Evolutionary conservation across 2,113 vertebrate genomes (phyloP).

Genomic region (Blennius ocellaris): DNA sequence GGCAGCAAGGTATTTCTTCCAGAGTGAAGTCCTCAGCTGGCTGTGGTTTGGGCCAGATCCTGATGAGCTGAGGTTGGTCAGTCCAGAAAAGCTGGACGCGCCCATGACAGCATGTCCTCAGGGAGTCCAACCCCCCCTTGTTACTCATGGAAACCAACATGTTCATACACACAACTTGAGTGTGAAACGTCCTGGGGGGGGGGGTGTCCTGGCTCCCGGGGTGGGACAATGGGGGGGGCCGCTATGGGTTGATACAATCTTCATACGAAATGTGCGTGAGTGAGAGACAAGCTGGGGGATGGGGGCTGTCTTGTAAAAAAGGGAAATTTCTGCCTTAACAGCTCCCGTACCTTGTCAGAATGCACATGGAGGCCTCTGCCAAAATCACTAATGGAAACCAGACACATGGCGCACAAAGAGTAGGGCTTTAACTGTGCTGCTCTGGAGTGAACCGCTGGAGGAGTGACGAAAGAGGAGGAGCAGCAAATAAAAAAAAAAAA

Average conservation of each 20-base stretch:
- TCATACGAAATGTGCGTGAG: slow-evolving; percentile 30
- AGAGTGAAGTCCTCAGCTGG: slow-evolving; percentile 43
- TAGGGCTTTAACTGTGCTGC: slow-evolving; percentile 50
- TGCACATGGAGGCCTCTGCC: slow-evolving; percentile 57
- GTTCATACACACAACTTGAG: slow-evolving; percentile 51
- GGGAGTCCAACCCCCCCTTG: slow-evolving; percentile 39
- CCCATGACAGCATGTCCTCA: slow-evolving; percentile 57
- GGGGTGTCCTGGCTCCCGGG: slow-evolving; percentile 42
- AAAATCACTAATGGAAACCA: slow-evolving; percentile 80
- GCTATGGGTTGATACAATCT: slow-evolving; percentile 23
- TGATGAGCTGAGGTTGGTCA: slow-evolving; percentile 56
- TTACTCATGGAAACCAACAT: slow-evolving; percentile 73
- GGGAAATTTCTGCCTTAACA: slow-evolving; percentile 67
- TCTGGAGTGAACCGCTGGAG: slow-evolving; percentile 52
- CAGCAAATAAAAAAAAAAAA: slow-evolving; percentile 11
- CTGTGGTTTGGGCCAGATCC: slow-evolving; percentile 53
- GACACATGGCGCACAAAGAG: slow-evolving; percentile 57
- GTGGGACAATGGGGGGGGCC: slow-evolving; percentile 17
- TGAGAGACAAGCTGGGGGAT: slow-evolving; percentile 29
- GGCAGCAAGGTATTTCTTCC: slow-evolving; percentile 51
- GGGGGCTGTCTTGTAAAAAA: slow-evolving; percentile 55
- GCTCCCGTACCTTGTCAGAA: slow-evolving; percentile 72
- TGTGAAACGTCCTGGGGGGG: slow-evolving; percentile 72
- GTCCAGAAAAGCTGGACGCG: slow-evolving; percentile 48
- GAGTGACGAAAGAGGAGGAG: slow-evolving; percentile 38